Evolutionary conservation across 2,113 vertebrate genomes (phyloP), one percentile per base, ranked within the genome.

Genomic region (Neolamprologus longior): DNA sequence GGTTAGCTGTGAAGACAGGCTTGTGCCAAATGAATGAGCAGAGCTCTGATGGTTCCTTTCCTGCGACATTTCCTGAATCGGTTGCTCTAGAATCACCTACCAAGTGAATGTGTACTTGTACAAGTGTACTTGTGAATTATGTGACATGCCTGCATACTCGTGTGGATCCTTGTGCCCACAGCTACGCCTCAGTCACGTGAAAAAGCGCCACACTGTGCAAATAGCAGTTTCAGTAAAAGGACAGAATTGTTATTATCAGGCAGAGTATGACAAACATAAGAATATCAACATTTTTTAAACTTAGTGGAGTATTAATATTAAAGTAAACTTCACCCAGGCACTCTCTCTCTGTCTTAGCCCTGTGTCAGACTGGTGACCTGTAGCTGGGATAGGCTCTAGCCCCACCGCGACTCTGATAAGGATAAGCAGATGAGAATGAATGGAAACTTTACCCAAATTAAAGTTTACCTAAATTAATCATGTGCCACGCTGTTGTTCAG

Each of bases 401-500:
- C 61, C 33, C 61, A 19, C 61, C 6, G 3, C 1, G 6, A 66
- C 61, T 12, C 61, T 37, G 19, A 66, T 37, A 66, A 66, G 33
- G 61, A 37, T 66, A 66, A 37, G 31, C 33, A 37, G 17, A n/a
- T n/a, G 10, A 66, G 17, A 66, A 66, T 66, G 1, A 35, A 37
- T 66, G 10, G 19, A 66, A 66, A 37, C 19, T 66, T 66, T 37
- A 21, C 7, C 61, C 19, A 66, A 66, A 13, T 66, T 37, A 37
- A 66, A 73, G 21, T 73, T 78, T 33, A 54, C 15, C 13, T 86
- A 4, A 52, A 15, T 80, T 45, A 80, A 35, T 54, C n/a, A n/a
- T 57, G 7, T 83, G 40, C 87, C 12, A 14, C 80, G 10, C 45
- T 89, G 84, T 3, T 90, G 40, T 86, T 47, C 93, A 99, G 99